Conservation (phyloP, 2,797 vertebrate species). For the Takifugu ocellatus region DNA sequence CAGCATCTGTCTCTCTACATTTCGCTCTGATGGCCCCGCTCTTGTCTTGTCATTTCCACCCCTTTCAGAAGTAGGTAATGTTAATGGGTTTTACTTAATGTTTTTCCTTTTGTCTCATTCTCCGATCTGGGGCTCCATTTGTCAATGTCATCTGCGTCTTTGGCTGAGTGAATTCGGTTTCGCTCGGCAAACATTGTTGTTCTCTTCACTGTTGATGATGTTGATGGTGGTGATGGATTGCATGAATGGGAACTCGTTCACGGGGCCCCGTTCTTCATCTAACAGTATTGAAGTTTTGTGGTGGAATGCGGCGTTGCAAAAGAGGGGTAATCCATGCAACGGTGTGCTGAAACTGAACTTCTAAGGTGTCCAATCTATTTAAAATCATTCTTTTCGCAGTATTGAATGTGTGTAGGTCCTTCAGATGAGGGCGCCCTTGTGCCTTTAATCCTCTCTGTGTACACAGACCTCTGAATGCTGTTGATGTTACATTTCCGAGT, state of each 20-base stretch:
- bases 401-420: not conserved
- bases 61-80: conserved; percentile 56
- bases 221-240: conserved; percentile 68
- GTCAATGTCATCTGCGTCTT: conserved; percentile 65
- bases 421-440: not conserved
- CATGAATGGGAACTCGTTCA: conserved; percentile 55
- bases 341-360: too few relatives aligned
- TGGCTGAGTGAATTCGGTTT: conserved; percentile 67
- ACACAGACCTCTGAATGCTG: too few relatives aligned
- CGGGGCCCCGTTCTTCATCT: conserved; percentile 2
- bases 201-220: conserved; percentile 70
- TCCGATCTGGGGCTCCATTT: conserved; percentile 70
- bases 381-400: not conserved
- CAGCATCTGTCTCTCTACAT: conserved; percentile 55
- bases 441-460: too few relatives aligned
- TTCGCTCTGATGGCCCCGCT: conserved; percentile 57
- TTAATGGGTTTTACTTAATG: conserved; percentile 76
- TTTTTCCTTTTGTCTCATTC: conserved; percentile 75
- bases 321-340: too few relatives aligned
- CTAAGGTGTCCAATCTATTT: not conserved
- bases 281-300: conserved; percentile 19
- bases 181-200: conserved; percentile 61
- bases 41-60: conserved; percentile 56
- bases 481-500: not conserved
- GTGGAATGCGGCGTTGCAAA: conserved; percentile 16